phyloP scores from a whole-genome alignment of 2,888 invertebrate genomes.

The Phytoseiulus persimilis region DNA sequence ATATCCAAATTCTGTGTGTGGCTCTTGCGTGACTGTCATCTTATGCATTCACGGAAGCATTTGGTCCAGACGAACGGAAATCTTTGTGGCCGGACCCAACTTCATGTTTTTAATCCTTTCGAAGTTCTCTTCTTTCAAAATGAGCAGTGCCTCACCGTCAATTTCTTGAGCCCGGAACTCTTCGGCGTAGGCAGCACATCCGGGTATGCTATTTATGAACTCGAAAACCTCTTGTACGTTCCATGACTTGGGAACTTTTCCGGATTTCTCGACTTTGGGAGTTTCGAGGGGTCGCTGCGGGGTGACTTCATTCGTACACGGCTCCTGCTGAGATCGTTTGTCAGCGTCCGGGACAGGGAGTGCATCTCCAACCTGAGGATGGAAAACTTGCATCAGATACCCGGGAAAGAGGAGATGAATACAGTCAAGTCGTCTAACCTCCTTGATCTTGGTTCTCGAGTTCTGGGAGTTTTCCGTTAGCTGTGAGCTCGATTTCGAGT shows the following conservation, averaged over 20 bases:
- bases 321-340: background rate
- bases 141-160: conserved; percentile 15
- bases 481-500: too few relatives aligned
- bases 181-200: conserved; percentile 28
- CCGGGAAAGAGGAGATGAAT: too few relatives aligned
- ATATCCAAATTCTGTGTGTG: background rate
- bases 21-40: background rate
- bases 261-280: background rate
- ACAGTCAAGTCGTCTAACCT: too few relatives aligned
- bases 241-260: background rate
- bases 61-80: conserved; percentile 11
- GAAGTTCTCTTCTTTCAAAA: background rate
- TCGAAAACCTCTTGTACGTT: conserved; percentile 35
- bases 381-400: background rate
- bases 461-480: too few relatives aligned
- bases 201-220: conserved; percentile 18
- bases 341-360: background rate
- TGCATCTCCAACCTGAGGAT: background rate
- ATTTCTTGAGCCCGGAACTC: conserved; percentile 34
- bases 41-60: background rate
- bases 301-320: background rate
- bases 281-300: background rate
- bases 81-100: conserved; percentile 14
- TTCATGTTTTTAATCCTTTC: conserved; percentile 10
- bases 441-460: too few relatives aligned